Percentiles rank a stretch among this genome's conserved stretches.
phyloP scores from a whole-genome alignment of 1,140 invertebrate genomes.

The Diachasma alloeum region DNA sequence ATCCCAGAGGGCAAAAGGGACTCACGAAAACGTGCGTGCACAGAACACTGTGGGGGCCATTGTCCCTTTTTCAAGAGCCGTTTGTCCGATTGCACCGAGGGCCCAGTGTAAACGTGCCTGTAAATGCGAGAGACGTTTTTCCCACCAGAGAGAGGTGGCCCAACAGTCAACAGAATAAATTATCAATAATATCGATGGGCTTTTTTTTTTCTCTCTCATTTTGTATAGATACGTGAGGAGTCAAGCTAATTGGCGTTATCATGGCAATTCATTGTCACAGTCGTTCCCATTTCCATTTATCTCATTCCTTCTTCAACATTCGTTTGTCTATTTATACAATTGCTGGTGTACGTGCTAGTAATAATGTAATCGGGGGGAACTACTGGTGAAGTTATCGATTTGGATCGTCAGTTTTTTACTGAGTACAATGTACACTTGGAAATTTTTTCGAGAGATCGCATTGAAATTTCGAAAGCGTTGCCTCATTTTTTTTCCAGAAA shows the following conservation, averaged over 20 bases:
- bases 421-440: too few species aligned
- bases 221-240: conserved; percentile 1
- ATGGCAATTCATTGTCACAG: not conserved
- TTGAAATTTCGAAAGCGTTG: too few species aligned
- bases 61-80: conserved; percentile 3
- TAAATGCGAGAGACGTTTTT: conserved; percentile 21
- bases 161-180: conserved; percentile 16
- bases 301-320: not conserved
- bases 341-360: not conserved
- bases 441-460: too few species aligned
- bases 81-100: not conserved
- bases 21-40: conserved; percentile 11
- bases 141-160: conserved; percentile 9
- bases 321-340: not conserved
- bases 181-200: not conserved
- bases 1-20: conserved; percentile 3
- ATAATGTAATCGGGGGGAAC: not conserved
- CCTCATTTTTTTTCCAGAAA: too few species aligned
- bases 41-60: not conserved
- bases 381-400: too few species aligned
- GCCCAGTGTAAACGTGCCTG: conserved; percentile 20
- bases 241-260: conserved; percentile 4
- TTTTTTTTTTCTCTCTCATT: not conserved
- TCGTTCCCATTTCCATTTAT: not conserved
- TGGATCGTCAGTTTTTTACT: too few species aligned